Evolutionary conservation across 2,888 invertebrate species (phyloP).

Genomic region (Agriopis aurantiaria): DNA sequence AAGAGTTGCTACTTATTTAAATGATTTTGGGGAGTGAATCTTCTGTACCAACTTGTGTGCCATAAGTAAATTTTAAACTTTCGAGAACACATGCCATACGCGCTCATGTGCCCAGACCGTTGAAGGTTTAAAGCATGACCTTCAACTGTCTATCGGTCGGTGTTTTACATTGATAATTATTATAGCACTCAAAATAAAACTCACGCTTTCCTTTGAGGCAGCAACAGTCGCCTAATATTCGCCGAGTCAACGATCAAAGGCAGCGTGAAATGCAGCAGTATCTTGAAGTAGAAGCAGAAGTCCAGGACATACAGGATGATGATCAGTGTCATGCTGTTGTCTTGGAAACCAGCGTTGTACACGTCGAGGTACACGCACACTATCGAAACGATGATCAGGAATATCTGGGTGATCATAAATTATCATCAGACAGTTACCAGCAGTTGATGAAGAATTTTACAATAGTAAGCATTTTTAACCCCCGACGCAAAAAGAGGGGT

Average conservation of each 20-base stretch:
- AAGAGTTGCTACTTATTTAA: too few relatives aligned
- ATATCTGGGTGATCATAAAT: slow-evolving; percentile 48
- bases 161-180: too few relatives aligned
- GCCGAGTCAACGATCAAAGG: slow-evolving; percentile 53
- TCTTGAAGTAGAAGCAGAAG: slow-evolving; percentile 65
- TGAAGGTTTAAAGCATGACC: too few relatives aligned
- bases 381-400: slow-evolving; percentile 63
- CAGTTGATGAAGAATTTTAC: too few relatives aligned
- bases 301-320: slow-evolving; percentile 64
- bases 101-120: too few relatives aligned
- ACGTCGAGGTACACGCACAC: slow-evolving; percentile 64
- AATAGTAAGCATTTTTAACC: too few relatives aligned
- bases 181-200: slow-evolving; percentile 34
- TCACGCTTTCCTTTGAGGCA: slow-evolving; percentile 56
- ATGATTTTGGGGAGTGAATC: too few relatives aligned
- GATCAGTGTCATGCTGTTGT: slow-evolving; percentile 58
- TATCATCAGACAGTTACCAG: not conserved
- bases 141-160: too few relatives aligned
- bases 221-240: slow-evolving; percentile 47
- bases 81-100: too few relatives aligned
- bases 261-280: slow-evolving; percentile 57
- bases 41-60: too few relatives aligned
- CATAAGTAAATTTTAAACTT: too few relatives aligned
- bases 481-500: too few relatives aligned
- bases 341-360: slow-evolving; percentile 72